Evolutionary conservation across 2,113 vertebrate genomes (phyloP).

Genomic region (Thamnophis sirtalis): DNA sequence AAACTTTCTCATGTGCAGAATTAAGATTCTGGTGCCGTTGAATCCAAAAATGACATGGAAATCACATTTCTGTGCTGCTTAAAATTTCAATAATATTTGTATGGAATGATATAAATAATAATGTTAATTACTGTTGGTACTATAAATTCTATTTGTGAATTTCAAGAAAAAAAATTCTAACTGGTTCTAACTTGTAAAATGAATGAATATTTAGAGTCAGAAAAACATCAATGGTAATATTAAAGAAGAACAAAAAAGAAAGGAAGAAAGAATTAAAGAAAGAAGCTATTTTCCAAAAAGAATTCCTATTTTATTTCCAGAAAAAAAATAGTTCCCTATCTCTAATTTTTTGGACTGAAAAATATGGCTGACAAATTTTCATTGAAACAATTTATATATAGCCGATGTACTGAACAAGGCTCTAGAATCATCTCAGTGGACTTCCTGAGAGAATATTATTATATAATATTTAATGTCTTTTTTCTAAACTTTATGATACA

Average conservation of each 20-base stretch:
- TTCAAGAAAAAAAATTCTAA: neutral
- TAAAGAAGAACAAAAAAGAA: neutral
- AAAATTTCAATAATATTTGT: neutral
- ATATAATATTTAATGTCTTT: neutral
- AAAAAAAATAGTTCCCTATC: conserved; percentile 31
- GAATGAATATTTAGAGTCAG: conserved; percentile 7
- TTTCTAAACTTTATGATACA: neutral
- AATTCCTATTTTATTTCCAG: conserved; percentile 28
- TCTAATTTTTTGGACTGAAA: conserved; percentile 24
- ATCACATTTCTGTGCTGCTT: neutral
- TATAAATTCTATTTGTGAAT: neutral
- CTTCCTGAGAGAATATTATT: neutral
- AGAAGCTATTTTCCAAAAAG: conserved; percentile 1
- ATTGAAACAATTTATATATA: conserved; percentile 28
- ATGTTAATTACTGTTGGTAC: neutral
- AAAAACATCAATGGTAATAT: neutral
- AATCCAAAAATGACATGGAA: neutral
- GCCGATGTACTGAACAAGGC: neutral
- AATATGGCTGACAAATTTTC: conserved; percentile 9
- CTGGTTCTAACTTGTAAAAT: neutral
- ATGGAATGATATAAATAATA: neutral
- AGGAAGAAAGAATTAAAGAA: neutral
- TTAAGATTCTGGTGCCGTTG: neutral
- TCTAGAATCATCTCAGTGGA: neutral
- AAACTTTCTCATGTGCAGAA: neutral